These are phyloP conservation scores for Drosophila willistoni DNA, from an alignment of 1,140 invertebrate species.

Conservation along the genomic window DNA sequence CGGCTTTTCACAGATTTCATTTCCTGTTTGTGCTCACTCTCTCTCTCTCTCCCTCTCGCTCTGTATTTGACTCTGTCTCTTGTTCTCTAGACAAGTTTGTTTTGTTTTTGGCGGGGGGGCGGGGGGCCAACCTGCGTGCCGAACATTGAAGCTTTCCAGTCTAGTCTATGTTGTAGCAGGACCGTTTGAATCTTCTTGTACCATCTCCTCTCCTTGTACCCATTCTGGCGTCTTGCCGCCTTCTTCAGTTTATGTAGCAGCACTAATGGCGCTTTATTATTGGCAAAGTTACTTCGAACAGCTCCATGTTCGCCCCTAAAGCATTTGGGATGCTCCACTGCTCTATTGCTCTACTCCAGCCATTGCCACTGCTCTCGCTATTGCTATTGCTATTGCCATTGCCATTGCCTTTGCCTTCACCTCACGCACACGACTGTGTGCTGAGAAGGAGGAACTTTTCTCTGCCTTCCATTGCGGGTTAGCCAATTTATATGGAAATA, in stretches of 20 bases:
- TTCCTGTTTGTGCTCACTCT: background rate
- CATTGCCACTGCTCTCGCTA: background rate
- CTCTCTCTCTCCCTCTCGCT: no score
- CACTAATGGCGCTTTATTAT: slow-evolving; percentile 81
- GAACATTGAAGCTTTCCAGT: background rate
- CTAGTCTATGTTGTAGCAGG: slow-evolving; percentile 14
- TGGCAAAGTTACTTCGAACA: slow-evolving; percentile 65
- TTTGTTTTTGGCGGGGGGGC: slow-evolving; percentile 15
- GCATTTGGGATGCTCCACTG: slow-evolving; percentile 42
- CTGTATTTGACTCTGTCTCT: no score
- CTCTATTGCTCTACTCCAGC: background rate
- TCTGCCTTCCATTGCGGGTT: slow-evolving; percentile 45
- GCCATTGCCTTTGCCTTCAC: no score
- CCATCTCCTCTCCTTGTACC: background rate
- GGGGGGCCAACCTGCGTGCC: slow-evolving; percentile 18
- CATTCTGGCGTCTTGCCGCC: slow-evolving; percentile 20
- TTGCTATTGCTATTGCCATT: no score
- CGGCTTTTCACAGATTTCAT: slow-evolving; percentile 13
- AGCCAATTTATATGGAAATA: slow-evolving; percentile 80
- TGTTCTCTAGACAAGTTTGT: background rate
- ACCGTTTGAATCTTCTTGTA: background rate
- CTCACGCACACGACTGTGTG: background rate
- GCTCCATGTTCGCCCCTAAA: slow-evolving; percentile 33
- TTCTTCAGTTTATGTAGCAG: slow-evolving; percentile 70
- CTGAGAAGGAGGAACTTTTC: background rate